Conservation (phyloP, 2,113 vertebrate species). For the Donacobius atricapilla region DNA sequence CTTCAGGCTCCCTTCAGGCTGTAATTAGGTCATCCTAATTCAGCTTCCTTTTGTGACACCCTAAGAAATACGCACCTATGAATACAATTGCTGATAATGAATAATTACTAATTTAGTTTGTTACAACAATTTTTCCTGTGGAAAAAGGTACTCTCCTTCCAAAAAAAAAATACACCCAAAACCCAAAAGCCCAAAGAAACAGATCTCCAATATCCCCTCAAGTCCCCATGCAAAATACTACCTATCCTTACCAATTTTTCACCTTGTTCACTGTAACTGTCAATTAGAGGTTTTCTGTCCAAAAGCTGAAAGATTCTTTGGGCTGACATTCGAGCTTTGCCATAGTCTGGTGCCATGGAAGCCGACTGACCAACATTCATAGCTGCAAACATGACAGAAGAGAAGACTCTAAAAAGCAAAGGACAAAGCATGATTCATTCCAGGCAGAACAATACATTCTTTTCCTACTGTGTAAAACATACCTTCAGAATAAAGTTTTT, state of each 20-base stretch:
- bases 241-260: slow-evolving; percentile 62
- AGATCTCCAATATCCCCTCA: background rate
- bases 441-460: background rate
- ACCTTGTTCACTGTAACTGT: slow-evolving; percentile 65
- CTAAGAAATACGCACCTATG: background rate
- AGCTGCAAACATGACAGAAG: slow-evolving; percentile 48
- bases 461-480: background rate
- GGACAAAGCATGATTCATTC: background rate
- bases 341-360: slow-evolving; percentile 64
- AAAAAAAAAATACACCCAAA: background rate
- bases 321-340: slow-evolving; percentile 56
- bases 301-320: slow-evolving; percentile 67
- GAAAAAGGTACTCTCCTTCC: background rate
- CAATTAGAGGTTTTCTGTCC: slow-evolving; percentile 59
- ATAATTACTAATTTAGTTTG: background rate
- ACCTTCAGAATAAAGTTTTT: background rate
- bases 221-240: background rate
- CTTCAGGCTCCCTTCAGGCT: background rate
- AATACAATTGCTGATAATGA: background rate
- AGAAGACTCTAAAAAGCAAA: slow-evolving; percentile 49
- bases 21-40: background rate
- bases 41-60: background rate
- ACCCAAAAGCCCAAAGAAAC: background rate
- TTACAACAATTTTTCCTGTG: background rate
- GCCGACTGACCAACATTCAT: slow-evolving; percentile 60